Conservation (phyloP, 37 sponge, comb jelly and placozoan genomes). For the Bolinopsis microptera region DNA sequence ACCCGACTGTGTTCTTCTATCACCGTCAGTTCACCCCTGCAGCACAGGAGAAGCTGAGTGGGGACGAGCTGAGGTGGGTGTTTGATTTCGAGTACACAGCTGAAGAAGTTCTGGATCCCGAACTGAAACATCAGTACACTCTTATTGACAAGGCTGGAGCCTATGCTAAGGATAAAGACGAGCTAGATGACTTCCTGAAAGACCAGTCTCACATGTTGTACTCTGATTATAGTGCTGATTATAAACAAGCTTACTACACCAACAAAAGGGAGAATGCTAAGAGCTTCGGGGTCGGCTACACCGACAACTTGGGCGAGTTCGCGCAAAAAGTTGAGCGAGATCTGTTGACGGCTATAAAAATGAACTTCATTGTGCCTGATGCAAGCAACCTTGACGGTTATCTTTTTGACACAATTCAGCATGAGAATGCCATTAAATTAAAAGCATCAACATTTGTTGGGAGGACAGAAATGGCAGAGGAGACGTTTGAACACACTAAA, state of each 20-base stretch:
- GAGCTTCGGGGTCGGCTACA: conserved; percentile 23
- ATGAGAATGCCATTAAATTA: conserved; percentile 43
- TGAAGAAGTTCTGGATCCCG: neutral
- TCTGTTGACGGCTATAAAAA: conserved; percentile 41
- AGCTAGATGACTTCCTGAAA: neutral
- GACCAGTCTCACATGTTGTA: neutral
- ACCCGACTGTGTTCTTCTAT: conserved; percentile 40
- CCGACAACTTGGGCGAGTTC: neutral
- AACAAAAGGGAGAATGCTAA: conserved; percentile 5
- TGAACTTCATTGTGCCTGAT: conserved; percentile 17
- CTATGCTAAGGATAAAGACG: neutral
- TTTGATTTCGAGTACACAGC: conserved; percentile 58
- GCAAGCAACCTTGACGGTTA: neutral
- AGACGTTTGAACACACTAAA: neutral
- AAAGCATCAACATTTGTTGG: conserved; percentile 56
- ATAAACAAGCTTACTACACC: neutral
- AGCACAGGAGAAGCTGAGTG: neutral
- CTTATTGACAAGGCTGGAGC: neutral
- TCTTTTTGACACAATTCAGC: neutral
- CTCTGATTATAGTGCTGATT: neutral
- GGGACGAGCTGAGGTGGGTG: neutral
- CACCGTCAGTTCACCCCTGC: neutral
- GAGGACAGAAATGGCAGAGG: neutral
- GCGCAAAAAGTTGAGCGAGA: neutral
- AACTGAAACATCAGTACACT: conserved; percentile 32